Percentiles rank a stretch among this genome's conserved stretches.
These are phyloP conservation scores for Drosophila bocqueti DNA, from an alignment of 1,140 invertebrate species.

Conservation along the genomic window DNA sequence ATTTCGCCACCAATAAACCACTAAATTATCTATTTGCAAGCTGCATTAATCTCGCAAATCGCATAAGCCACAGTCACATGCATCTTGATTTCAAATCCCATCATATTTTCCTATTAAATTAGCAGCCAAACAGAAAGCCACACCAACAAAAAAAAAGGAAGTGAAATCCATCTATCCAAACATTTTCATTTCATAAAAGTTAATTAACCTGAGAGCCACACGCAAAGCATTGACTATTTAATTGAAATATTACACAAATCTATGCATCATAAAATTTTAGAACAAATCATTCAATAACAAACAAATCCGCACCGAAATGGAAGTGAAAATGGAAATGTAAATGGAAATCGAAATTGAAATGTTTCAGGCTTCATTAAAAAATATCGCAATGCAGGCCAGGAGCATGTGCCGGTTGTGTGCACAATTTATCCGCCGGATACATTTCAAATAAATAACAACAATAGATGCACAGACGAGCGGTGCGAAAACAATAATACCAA, in stretches of 20 bases:
- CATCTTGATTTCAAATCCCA: conserved; percentile 6
- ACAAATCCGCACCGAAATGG: conserved; percentile 42
- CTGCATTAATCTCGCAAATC: background rate
- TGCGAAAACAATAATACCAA: conserved; percentile 60
- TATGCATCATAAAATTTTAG: conserved; percentile 76
- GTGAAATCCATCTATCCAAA: conserved; percentile 54
- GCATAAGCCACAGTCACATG: background rate
- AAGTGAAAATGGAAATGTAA: conserved; percentile 18
- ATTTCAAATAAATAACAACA: conserved; percentile 80
- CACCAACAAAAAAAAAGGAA: conserved; percentile 24
- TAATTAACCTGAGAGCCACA: conserved; percentile 46
- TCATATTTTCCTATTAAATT: conserved; percentile 34
- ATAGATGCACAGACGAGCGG: conserved; percentile 30
- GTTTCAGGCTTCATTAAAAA: conserved; percentile 82
- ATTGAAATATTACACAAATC: conserved; percentile 82
- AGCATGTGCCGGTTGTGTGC: conserved; percentile 33
- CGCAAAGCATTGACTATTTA: conserved; percentile 72
- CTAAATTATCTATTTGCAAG: background rate
- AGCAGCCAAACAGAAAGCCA: conserved; percentile 32
- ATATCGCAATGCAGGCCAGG: conserved; percentile 41
- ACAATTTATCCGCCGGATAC: conserved; percentile 78
- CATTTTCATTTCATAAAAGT: conserved; percentile 55
- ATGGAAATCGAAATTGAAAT: conserved; percentile 64
- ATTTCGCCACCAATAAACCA: background rate
- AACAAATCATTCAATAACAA: conserved; percentile 73